phyloP scores from a whole-genome alignment of 2,797 vertebrate genomes.

The Naso thynnoides region DNA sequence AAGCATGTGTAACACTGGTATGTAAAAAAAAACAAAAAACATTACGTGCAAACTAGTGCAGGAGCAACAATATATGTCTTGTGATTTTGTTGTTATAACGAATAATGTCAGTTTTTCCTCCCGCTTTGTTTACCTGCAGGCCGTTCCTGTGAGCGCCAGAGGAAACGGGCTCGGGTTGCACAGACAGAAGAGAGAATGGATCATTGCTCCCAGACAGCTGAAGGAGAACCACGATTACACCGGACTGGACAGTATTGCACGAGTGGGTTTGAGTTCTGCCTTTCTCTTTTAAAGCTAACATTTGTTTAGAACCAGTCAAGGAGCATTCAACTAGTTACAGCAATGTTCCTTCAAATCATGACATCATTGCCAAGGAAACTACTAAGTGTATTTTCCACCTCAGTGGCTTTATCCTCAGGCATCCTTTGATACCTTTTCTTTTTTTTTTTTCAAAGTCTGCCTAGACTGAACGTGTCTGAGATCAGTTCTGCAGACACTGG shows the following conservation, averaged over 20 bases:
- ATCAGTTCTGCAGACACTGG: not conserved
- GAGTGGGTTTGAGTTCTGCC: slow-evolving; percentile 81
- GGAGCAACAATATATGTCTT: not conserved
- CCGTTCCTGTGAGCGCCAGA: slow-evolving; percentile 48
- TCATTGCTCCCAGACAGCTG: slow-evolving; percentile 86
- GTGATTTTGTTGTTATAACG: not conserved
- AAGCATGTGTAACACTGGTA: not conserved
- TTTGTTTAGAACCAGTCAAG: too few relatives aligned
- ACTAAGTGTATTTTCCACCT: not conserved
- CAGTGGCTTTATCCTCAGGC: not conserved
- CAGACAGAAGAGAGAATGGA: slow-evolving; percentile 92
- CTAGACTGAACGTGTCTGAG: not conserved
- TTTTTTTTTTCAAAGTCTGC: not conserved
- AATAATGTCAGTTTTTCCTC: not conserved
- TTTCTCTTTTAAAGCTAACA: not conserved
- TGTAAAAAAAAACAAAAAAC: not conserved
- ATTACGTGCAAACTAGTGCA: not conserved
- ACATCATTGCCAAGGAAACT: not conserved
- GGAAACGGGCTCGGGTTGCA: slow-evolving; percentile 41
- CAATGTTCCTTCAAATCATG: too few relatives aligned
- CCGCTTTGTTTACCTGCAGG: slow-evolving; percentile 60
- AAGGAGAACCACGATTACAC: slow-evolving; percentile 89
- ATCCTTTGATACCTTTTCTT: not conserved
- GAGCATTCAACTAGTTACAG: not conserved
- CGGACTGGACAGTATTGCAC: slow-evolving; percentile 82